phyloP scores from a whole-genome alignment of 2,113 vertebrate species.

The Spermophilus dauricus region DNA sequence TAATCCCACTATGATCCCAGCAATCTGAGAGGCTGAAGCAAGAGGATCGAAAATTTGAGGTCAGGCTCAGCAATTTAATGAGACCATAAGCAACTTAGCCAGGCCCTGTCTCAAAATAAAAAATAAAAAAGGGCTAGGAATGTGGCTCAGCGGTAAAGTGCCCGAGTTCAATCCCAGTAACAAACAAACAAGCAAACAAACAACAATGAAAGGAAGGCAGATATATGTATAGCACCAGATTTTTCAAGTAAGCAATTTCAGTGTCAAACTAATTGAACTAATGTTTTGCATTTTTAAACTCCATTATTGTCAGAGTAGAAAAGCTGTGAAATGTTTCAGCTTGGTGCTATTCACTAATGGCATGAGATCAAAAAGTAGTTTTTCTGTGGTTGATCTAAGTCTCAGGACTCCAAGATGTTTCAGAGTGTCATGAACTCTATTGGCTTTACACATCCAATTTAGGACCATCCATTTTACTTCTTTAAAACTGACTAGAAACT shows the following conservation, averaged over 20 bases:
- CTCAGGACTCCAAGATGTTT: neutral
- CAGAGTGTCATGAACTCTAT: neutral
- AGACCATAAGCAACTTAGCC: too few species aligned
- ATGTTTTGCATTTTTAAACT: conserved; percentile 67
- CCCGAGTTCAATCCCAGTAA: too few species aligned
- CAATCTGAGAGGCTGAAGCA: too few species aligned
- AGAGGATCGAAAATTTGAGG: too few species aligned
- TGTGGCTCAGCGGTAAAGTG: too few species aligned
- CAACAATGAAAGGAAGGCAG: conserved; percentile 49
- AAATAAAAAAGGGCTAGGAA: too few species aligned
- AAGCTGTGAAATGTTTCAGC: conserved; percentile 45
- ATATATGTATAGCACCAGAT: conserved; percentile 65
- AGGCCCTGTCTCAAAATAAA: too few species aligned
- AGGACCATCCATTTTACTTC: neutral
- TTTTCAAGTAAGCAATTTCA: conserved; percentile 80
- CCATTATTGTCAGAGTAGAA: conserved; percentile 16
- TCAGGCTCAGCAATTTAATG: too few species aligned
- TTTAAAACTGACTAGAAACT: conserved; percentile 51
- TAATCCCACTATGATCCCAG: too few species aligned
- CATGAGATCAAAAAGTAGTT: neutral
- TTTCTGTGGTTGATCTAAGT: conserved; percentile 14
- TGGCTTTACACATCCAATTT: neutral
- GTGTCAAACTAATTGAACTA: conserved; percentile 27
- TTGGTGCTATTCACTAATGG: conserved; percentile 21
- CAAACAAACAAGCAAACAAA: too few species aligned